phyloP scores from a whole-genome alignment of 2,888 invertebrate genomes.

The Trissolcus brochymenae region DNA sequence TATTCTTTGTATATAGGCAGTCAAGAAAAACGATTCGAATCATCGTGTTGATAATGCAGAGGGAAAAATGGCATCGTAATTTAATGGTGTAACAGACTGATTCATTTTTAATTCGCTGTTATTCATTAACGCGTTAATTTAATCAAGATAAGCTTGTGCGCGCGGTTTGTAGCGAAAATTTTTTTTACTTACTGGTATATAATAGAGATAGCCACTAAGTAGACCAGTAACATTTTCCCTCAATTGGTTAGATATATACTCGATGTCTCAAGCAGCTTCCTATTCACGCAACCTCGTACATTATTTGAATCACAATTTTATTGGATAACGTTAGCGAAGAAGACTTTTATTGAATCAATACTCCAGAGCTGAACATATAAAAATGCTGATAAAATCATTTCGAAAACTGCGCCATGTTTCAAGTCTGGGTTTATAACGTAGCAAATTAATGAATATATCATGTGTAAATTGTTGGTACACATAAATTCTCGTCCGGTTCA shows the following conservation, averaged over 20 bases:
- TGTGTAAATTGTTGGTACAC: slow-evolving; percentile 5
- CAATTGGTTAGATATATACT: slow-evolving; percentile 14
- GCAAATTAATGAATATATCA: no score
- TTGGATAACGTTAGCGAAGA: background rate
- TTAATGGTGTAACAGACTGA: no score
- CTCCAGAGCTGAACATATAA: no score
- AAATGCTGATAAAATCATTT: no score
- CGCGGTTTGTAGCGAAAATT: slow-evolving; percentile 8
- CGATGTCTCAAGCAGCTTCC: background rate
- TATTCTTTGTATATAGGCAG: no score
- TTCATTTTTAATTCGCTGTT: no score
- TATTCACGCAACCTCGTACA: background rate
- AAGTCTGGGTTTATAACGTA: no score
- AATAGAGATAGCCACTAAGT: slow-evolving; percentile 11
- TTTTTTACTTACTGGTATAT: background rate
- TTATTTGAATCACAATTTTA: background rate
- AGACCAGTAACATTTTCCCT: slow-evolving; percentile 19
- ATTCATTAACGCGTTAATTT: slow-evolving; percentile 1
- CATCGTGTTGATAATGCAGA: no score
- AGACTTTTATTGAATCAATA: no score
- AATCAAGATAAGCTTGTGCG: background rate
- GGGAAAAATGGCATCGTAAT: no score
- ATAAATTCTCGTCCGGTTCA: slow-evolving; percentile 5
- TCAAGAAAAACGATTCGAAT: no score
- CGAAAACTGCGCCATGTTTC: no score